A percentile compares a stretch with the other conserved stretches of the same genome.
Evolutionary conservation across 2,888 invertebrate genomes (phyloP).

Genomic region (Noctua fimbriata): DNA sequence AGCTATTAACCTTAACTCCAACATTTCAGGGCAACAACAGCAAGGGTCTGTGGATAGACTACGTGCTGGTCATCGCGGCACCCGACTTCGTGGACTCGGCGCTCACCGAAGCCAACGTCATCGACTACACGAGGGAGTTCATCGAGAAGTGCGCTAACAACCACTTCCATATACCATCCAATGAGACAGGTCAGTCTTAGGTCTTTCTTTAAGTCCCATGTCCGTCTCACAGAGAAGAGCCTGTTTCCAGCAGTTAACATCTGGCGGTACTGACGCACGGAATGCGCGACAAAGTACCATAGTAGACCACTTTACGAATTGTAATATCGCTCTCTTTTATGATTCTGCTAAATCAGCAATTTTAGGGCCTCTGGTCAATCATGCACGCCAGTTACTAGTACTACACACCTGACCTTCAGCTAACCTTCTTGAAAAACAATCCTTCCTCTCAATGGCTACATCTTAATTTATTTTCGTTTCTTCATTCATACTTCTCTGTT

Average conservation of each 20-base stretch:
- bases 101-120: conserved; percentile 93
- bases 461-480: too few species aligned
- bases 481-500: too few species aligned
- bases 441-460: too few species aligned
- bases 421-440: too few species aligned
- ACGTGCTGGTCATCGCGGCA: conserved; percentile 95
- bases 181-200: conserved; percentile 88
- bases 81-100: conserved; percentile 93
- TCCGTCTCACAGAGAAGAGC: not conserved
- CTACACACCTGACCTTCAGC: too few species aligned
- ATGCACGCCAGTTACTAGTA: too few species aligned
- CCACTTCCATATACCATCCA: conserved; percentile 94
- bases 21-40: conserved; percentile 88
- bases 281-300: not conserved
- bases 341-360: too few species aligned
- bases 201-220: not conserved
- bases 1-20: not conserved
- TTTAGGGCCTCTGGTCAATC: too few species aligned
- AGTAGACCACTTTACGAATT: too few species aligned
- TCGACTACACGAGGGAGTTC: conserved; percentile 97
- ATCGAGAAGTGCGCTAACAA: conserved; percentile 96
- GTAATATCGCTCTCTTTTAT: too few species aligned
- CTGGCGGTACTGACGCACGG: not conserved
- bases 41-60: conserved; percentile 95
- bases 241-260: not conserved